These are phyloP conservation scores for Platyura marginata DNA, from an alignment of 1,140 invertebrate species.

Conservation along the genomic window DNA sequence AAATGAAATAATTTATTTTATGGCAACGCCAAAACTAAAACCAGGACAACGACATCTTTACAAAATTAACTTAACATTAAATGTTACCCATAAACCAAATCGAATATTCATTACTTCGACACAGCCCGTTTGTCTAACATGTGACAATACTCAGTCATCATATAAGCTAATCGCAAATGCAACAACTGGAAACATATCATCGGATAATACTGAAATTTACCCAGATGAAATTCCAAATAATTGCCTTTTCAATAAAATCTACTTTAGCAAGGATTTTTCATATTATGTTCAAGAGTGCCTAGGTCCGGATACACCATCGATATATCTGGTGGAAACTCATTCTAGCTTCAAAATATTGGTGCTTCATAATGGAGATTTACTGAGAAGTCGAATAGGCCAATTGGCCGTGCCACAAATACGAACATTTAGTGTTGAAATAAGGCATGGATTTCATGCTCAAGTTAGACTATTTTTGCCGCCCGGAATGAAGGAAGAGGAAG, in stretches of 20 bases:
- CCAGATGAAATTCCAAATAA: conserved; percentile 25
- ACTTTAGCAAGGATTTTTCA: conserved; percentile 39
- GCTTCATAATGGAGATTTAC: conserved; percentile 31
- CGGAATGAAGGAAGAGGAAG: conserved; percentile 59
- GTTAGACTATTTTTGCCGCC: conserved; percentile 55
- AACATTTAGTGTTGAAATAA: conserved; percentile 36
- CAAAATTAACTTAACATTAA: conserved; percentile 31
- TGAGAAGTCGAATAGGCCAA: conserved; percentile 27
- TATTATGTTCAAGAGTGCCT: conserved; percentile 48
- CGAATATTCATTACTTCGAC: conserved; percentile 20
- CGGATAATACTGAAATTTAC: conserved; percentile 5
- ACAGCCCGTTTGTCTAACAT: conserved; percentile 20
- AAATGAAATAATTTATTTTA: conserved; percentile 40
- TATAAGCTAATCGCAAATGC: background rate
- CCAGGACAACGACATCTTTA: conserved; percentile 57
- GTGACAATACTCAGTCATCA: conserved; percentile 1
- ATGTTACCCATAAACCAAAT: conserved; percentile 18
- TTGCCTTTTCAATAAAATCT: conserved; percentile 41
- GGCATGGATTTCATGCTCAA: conserved; percentile 25
- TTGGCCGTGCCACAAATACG: conserved; percentile 36
- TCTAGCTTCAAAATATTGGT: conserved; percentile 33
- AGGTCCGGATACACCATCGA: conserved; percentile 45
- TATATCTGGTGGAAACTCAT: conserved; percentile 34
- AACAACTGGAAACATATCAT: conserved; percentile 12
- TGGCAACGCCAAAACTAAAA: conserved; percentile 46